A percentile compares a stretch with the other conserved stretches of the same genome.
Conservation (phyloP, 2,113 vertebrate genomes). For the Bombycilla garrulus region DNA sequence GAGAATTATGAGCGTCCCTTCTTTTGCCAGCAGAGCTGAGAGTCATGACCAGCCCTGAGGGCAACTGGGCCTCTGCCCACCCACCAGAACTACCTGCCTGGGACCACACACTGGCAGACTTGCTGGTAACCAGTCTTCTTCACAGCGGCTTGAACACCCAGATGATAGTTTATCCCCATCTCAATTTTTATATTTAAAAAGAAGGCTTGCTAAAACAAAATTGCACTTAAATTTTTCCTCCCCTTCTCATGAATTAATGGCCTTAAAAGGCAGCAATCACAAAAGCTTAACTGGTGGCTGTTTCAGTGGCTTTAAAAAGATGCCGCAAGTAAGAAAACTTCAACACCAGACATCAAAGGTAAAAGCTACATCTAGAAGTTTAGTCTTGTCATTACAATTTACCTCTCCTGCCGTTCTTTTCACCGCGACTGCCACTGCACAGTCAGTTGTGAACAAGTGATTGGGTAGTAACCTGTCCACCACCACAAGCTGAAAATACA, state of each 20-base stretch:
- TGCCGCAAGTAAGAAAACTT: not conserved
- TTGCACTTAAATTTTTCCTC: not conserved
- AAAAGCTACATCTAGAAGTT: not conserved
- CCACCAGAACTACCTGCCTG: not conserved
- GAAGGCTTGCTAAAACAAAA: not conserved
- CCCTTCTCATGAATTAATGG: not conserved
- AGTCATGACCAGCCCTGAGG: not conserved
- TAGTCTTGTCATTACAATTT: conserved; percentile 14
- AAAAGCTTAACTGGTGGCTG: not conserved
- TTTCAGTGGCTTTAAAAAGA: not conserved
- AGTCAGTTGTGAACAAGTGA: not conserved
- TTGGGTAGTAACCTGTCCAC: not conserved
- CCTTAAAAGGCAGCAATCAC: not conserved
- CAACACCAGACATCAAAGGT: not conserved
- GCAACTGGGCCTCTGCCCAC: not conserved
- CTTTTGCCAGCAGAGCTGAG: not conserved
- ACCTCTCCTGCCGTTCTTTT: not conserved
- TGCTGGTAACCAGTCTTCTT: not conserved
- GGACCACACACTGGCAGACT: not conserved
- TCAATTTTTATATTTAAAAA: not conserved
- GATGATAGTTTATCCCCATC: not conserved
- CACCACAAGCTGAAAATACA: not conserved
- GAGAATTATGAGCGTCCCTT: not conserved
- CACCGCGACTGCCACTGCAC: not conserved
- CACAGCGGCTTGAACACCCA: not conserved